These are phyloP conservation scores for Malacoraja senta DNA, from an alignment of 2,797 vertebrate genomes.

Conservation along the genomic window DNA sequence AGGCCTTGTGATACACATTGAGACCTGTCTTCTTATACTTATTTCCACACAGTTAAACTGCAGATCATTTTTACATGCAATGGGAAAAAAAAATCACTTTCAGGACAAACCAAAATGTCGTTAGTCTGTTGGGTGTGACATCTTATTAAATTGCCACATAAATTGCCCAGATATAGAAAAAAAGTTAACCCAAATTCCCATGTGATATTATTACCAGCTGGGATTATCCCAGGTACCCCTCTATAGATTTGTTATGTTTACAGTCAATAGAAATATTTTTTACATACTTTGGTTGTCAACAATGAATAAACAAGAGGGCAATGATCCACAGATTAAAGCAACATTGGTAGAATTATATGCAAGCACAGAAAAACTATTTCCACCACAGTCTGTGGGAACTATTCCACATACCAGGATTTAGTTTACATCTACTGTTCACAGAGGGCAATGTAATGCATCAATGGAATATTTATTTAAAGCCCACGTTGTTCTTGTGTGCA, in stretches of 20 bases:
- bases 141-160: not conserved
- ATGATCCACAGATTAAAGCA: not conserved
- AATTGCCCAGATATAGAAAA: not conserved
- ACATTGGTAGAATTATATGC: not conserved
- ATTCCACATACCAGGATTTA: not conserved
- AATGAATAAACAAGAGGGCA: not conserved
- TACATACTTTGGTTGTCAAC: not conserved
- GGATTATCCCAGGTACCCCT: not conserved
- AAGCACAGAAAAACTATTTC: not conserved
- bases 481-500: not conserved
- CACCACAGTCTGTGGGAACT: not conserved
- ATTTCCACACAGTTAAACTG: not conserved
- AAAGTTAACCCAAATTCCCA: not conserved
- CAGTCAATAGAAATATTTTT: conserved; percentile 1
- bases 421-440: not conserved
- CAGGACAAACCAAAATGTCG: not conserved
- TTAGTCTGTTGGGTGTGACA: too few relatives aligned
- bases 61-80: not conserved
- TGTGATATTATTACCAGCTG: not conserved
- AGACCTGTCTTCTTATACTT: not conserved
- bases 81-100: not conserved
- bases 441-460: not conserved
- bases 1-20: not conserved
- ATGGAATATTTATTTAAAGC: not conserved
- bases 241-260: not conserved